Evolutionary conservation across 2,888 invertebrate genomes (phyloP), one percentile per base, ranked within the genome.

Genomic region (Monopis laevigella): DNA sequence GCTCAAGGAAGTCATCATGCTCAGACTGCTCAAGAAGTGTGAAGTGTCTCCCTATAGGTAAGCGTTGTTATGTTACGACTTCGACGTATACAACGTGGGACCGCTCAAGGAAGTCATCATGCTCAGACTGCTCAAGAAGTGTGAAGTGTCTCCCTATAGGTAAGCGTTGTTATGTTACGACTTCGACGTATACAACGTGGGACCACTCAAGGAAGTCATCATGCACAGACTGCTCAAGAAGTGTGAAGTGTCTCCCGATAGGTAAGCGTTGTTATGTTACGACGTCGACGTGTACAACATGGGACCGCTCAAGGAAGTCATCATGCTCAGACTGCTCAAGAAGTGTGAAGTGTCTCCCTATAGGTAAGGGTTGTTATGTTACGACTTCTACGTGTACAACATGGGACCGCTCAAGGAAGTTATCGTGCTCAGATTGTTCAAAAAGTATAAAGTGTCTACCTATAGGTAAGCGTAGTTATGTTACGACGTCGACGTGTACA

Each of bases 301-400:
- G 32, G 70, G 73, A 21, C 74, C 81, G 0, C 51, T 83, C 44
- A 61, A 65, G 12, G 65, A 69, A 21, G 56, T 68, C 21, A 66
- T 65, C 12, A 62, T 64, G 44, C 59, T 61, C 32, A 61, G 58
- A 41, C 59, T 65, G 2, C 65, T 68, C 35, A 60, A 64, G 41
- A 69, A 68, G 1, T 64, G 49, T 18, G 43, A 48, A 14, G 40
- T 64, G 11, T 67, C 61, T 2, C 54, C 73, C 11, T 78, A 74
- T 41, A 59, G 65, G 64, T 64, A 44, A 48, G 48, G n/a, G n/a
- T n/a, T n/a, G n/a, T n/a, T n/a, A n/a, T n/a, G n/a, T n/a, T n/a
- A n/a, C n/a, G n/a, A n/a, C n/a, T n/a, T n/a, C n/a, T n/a, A 68
- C 45, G 62, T 70, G 42, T 80, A 72, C 42, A 77, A 77, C n/a